These are phyloP conservation scores for Dufourea novaeangliae DNA, from an alignment of 1,140 invertebrate species.

Conservation along the genomic window DNA sequence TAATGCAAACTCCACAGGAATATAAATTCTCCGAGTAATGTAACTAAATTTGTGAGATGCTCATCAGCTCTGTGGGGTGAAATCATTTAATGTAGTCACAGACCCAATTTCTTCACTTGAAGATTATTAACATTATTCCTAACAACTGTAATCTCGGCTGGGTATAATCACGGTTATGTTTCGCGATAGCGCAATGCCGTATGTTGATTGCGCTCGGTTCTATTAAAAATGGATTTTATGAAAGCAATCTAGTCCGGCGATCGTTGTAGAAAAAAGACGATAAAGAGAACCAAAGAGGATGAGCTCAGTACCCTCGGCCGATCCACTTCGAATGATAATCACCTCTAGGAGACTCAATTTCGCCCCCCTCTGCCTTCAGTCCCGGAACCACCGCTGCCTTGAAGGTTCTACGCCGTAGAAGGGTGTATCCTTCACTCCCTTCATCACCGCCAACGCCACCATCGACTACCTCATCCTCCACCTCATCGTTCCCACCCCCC, in stretches of 20 bases:
- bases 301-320: constrained; percentile 62
- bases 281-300: constrained; percentile 51
- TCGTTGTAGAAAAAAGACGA: constrained; percentile 59
- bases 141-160: too few species aligned
- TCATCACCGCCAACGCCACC: constrained; percentile 52
- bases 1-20: not conserved
- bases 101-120: not conserved
- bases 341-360: constrained; percentile 75
- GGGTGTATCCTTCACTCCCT: constrained; percentile 63
- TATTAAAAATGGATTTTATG: constrained; percentile 73
- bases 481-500: constrained; percentile 9
- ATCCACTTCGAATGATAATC: constrained; percentile 79
- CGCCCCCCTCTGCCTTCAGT: constrained; percentile 41
- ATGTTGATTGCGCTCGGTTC: constrained; percentile 58
- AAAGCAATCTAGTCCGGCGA: constrained; percentile 70
- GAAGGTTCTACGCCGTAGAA: constrained; percentile 69
- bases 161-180: constrained; percentile 10
- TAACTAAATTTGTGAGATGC: not conserved
- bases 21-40: not conserved
- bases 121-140: constrained; percentile 1
- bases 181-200: constrained; percentile 40
- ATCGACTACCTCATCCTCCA: constrained; percentile 36
- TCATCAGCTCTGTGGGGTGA: not conserved
- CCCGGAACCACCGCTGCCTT: constrained; percentile 47
- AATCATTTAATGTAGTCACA: not conserved